A percentile compares a stretch with the other conserved stretches of the same genome.
Evolutionary conservation across 2,888 invertebrate genomes (phyloP).

Genomic region (Tridacna gigas): DNA sequence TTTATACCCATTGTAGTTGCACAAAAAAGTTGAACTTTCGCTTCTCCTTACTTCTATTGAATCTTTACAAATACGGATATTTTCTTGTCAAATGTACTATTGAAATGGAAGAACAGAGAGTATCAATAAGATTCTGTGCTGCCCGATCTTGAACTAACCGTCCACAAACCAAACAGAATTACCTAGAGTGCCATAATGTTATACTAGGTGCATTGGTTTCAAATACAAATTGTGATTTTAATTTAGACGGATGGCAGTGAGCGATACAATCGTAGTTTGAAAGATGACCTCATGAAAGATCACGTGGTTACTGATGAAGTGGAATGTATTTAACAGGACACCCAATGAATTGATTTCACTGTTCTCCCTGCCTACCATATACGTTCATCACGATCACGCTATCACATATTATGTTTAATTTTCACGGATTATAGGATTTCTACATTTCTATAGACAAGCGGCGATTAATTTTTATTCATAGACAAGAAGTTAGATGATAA

Average conservation of each 20-base stretch:
- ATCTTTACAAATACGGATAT: neutral
- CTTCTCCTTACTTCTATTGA: too few relatives aligned
- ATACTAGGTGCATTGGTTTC: too few relatives aligned
- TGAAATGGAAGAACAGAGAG: too few relatives aligned
- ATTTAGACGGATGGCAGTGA: neutral
- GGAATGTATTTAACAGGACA: conserved; percentile 51
- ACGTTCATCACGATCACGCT: neutral
- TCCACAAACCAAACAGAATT: too few relatives aligned
- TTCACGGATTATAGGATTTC: neutral
- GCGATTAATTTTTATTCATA: neutral
- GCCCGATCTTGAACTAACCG: too few relatives aligned
- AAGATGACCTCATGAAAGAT: neutral
- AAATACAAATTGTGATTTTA: neutral
- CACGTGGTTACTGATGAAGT: conserved; percentile 24
- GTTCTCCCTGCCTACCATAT: conserved; percentile 16
- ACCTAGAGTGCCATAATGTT: too few relatives aligned
- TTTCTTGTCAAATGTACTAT: too few relatives aligned
- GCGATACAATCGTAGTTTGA: neutral
- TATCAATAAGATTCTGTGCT: too few relatives aligned
- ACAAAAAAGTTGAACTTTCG: too few relatives aligned
- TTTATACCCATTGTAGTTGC: too few relatives aligned
- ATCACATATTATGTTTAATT: neutral
- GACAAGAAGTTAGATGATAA: too few relatives aligned
- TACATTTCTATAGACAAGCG: neutral
- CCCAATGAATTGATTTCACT: conserved; percentile 53